A percentile compares a stretch with the other conserved stretches of the same genome.
phyloP scores from a whole-genome alignment of 2,113 vertebrate species.

The Budorcas taxicolor region DNA sequence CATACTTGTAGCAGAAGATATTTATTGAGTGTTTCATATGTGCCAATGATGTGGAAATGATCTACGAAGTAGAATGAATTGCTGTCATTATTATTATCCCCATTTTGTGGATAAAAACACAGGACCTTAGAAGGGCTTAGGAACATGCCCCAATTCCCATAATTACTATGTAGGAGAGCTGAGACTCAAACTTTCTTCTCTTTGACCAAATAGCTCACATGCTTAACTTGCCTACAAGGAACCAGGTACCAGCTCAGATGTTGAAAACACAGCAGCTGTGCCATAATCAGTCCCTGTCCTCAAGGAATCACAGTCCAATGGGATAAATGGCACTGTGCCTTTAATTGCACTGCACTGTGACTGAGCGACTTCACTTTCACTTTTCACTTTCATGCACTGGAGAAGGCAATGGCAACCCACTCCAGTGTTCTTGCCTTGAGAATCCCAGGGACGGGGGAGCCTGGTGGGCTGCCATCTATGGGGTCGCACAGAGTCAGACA shows the following conservation, averaged over 20 bases:
- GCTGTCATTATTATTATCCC: neutral
- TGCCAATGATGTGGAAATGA: neutral
- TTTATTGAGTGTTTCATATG: neutral
- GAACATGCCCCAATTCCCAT: neutral
- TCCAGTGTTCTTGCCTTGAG: too few species aligned
- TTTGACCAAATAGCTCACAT: neutral
- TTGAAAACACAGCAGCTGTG: neutral
- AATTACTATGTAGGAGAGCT: neutral
- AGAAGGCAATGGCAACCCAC: too few species aligned
- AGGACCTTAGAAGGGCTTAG: neutral
- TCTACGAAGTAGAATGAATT: neutral
- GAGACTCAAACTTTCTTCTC: neutral
- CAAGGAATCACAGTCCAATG: neutral
- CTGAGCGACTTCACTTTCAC: too few species aligned
- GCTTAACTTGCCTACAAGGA: neutral
- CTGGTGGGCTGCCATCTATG: too few species aligned
- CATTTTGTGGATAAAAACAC: conserved; percentile 1
- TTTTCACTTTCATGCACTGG: too few species aligned
- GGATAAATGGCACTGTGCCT: neutral
- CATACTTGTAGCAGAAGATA: neutral
- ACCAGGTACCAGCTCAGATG: neutral
- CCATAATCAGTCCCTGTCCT: neutral
- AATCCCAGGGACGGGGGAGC: too few species aligned
- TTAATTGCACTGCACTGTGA: neutral
- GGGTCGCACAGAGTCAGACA: too few species aligned